Evolutionary conservation across 2,797 vertebrate genomes (phyloP).

Genomic region (Xiphorhynchus erythropygius): DNA sequence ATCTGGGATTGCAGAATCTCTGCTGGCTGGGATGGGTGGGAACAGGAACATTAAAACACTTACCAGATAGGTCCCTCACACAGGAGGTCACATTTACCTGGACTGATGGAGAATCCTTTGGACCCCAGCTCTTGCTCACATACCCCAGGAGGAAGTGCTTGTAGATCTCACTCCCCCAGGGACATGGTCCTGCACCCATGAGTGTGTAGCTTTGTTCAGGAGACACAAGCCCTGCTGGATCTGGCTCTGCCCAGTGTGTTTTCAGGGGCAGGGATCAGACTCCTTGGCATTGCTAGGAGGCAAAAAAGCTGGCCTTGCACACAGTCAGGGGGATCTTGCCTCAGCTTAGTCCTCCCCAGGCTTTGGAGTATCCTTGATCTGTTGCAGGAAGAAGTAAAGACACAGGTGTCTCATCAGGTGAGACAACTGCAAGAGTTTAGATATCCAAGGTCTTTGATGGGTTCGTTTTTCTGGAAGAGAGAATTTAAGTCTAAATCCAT

Average conservation of each 20-base stretch:
- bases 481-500: background rate
- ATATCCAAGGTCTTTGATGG: accelerated
- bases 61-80: background rate
- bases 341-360: background rate
- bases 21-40: background rate
- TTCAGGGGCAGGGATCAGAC: background rate
- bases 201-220: background rate
- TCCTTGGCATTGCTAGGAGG: background rate
- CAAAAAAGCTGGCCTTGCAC: background rate
- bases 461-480: background rate
- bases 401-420: background rate
- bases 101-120: background rate
- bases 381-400: background rate
- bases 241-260: background rate
- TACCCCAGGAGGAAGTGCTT: background rate
- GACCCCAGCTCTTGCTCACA: background rate
- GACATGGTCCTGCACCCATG: background rate
- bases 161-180: background rate
- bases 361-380: background rate
- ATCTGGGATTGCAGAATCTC: background rate
- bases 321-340: background rate
- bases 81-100: background rate
- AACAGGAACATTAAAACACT: background rate
- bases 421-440: background rate
- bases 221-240: background rate